Evolutionary conservation across 2,113 vertebrate species (phyloP), one percentile per base, ranked within the genome.

Genomic region (Pterocles orientalis): DNA sequence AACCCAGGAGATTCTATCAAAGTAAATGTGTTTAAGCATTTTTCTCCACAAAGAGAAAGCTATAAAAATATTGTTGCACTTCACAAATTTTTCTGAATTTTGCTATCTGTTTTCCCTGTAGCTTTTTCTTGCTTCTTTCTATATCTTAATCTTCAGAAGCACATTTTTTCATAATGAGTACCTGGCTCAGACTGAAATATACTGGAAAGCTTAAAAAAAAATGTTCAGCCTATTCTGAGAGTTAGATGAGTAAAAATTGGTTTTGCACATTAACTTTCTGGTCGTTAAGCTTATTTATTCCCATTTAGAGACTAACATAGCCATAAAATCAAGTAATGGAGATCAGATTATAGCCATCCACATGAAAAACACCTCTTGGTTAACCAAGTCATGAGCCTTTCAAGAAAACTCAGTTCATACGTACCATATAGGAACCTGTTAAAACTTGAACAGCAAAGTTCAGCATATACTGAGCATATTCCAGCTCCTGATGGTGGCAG

Each of bases 1-100:
- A 92, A 75, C 34, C 31, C 43, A 51, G 51, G 43, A 92, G 88
- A 93, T 78, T 86, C 39, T 83, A 77, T 81, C 82, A 90, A 90
- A 90, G 50, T 60, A 70, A 65, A 86, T 66, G 28, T 80, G 31
- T 9, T 45, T 54, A 93, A 93, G 24, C n/a, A n/a, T 26, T 88
- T 56, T 58, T 73, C 17, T 73, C 31, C 62, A 83, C 50, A 88
- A 80, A 57, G 21, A n/a, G 36, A 77, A 93, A 86, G 28, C 45
- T 66, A 70, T 92, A 88, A 93, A 91, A 72, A 81, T 66, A 75
- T 60, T 86, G n/a, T 54, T 69, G 33, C 21, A 51, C 14, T 88
- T 92, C 62, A 82, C 16, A 70, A 48, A 5, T 73, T 65, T 79
- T 25, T 64, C 39, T 57, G n/a, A 56, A 21, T 80, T 89, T 78